Conservation (phyloP, 2,888 invertebrate genomes). For the Myathropa florea region DNA sequence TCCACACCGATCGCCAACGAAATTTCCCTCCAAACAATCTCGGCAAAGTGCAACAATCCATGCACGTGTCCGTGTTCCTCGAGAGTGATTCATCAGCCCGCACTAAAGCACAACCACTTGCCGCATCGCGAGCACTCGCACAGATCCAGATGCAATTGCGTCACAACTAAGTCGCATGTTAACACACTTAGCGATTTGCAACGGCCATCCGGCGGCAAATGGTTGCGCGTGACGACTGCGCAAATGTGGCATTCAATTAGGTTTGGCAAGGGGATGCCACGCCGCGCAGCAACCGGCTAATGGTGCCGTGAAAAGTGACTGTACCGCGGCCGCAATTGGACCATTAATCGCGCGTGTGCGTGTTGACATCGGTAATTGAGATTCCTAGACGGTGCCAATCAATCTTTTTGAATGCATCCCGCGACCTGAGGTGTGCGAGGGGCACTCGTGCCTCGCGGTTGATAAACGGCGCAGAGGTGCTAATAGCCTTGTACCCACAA, state of each 20-base stretch:
- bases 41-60: background rate
- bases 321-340: conserved; percentile 55
- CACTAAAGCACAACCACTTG: background rate
- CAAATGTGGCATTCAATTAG: conserved; percentile 71
- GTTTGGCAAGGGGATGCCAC: conserved; percentile 12
- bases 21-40: background rate
- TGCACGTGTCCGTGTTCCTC: background rate
- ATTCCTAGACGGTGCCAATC: conserved; percentile 65
- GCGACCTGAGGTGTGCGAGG: conserved; percentile 18
- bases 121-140: background rate
- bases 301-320: conserved; percentile 44
- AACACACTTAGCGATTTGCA: conserved; percentile 71
- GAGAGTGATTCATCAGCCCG: background rate
- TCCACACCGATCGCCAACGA: background rate
- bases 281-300: conserved; percentile 7
- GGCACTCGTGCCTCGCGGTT: conserved; percentile 42
- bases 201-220: conserved; percentile 59
- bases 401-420: conserved; percentile 41
- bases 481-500: conserved; percentile 53
- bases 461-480: conserved; percentile 65
- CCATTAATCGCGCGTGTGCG: conserved; percentile 70
- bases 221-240: conserved; percentile 67
- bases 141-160: conserved; percentile 20
- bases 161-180: conserved; percentile 63
- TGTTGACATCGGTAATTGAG: conserved; percentile 70